phyloP scores from a whole-genome alignment of 2,888 invertebrate genomes.

The Nephrocerus scutellatus region DNA sequence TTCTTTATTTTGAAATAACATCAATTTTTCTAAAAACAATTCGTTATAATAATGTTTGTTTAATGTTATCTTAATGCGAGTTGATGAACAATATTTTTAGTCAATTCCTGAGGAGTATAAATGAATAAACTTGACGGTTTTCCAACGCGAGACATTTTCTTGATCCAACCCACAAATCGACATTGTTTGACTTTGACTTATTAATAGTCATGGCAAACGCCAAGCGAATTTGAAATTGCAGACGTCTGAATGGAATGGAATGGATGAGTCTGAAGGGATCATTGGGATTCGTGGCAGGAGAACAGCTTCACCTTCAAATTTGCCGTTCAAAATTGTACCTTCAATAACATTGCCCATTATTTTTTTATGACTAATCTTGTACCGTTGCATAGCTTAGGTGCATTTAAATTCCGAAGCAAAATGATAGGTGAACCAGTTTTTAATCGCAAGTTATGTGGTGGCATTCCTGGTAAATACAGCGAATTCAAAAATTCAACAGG shows the following conservation, averaged over 20 bases:
- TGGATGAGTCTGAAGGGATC: conserved; percentile 30
- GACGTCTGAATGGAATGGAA: conserved; percentile 32
- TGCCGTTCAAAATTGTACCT: too few relatives aligned
- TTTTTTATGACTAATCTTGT: too few relatives aligned
- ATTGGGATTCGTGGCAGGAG: conserved; percentile 34
- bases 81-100: too few relatives aligned
- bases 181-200: conserved; percentile 33
- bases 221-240: conserved; percentile 33
- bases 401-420: too few relatives aligned
- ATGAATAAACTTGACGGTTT: conserved; percentile 16
- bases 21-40: too few relatives aligned
- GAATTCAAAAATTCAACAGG: conserved; percentile 1
- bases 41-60: too few relatives aligned
- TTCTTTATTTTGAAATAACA: too few relatives aligned
- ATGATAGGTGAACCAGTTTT: too few relatives aligned
- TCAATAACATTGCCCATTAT: too few relatives aligned
- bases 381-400: too few relatives aligned
- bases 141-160: conserved; percentile 25
- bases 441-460: conserved; percentile 5
- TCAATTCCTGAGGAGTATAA: too few relatives aligned
- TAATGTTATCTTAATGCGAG: too few relatives aligned
- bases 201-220: conserved; percentile 35
- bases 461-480: conserved; percentile 5
- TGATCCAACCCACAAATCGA: conserved; percentile 29
- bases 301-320: conserved; percentile 21